Evolutionary conservation across 2,113 vertebrate species (phyloP).

Genomic region (Malurus elegans): DNA sequence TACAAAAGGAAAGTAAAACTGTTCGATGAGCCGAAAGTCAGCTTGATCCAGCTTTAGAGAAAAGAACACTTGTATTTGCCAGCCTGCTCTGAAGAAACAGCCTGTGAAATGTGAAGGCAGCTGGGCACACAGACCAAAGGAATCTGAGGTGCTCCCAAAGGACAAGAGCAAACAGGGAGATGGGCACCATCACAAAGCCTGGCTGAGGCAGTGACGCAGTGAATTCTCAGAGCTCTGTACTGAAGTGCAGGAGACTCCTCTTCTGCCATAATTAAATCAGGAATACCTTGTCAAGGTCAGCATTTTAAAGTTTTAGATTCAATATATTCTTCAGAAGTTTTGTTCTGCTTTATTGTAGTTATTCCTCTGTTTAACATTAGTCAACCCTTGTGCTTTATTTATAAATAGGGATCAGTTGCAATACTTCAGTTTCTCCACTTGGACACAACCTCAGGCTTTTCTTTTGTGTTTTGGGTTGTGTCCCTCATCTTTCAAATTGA

Average conservation of each 20-base stretch:
- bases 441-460: background rate
- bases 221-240: background rate
- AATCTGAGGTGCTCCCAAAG: background rate
- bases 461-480: background rate
- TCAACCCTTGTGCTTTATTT: background rate
- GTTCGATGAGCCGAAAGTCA: background rate
- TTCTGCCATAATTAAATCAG: background rate
- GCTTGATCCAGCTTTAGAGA: background rate
- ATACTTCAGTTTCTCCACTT: background rate
- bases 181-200: rapidly evolving
- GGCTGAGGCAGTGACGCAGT: rapidly evolving
- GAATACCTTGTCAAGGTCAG: background rate
- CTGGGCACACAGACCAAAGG: background rate
- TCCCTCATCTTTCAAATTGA: background rate
- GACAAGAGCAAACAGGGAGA: background rate
- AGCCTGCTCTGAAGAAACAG: background rate
- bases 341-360: background rate
- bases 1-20: background rate
- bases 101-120: background rate
- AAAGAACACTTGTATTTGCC: background rate
- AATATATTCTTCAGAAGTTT: background rate
- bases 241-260: background rate
- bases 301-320: background rate
- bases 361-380: background rate
- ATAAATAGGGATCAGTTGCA: background rate